Evolutionary conservation across 2,888 invertebrate species (phyloP), one percentile per base, ranked within the genome.

Genomic region (Megastigmus dorsalis): DNA sequence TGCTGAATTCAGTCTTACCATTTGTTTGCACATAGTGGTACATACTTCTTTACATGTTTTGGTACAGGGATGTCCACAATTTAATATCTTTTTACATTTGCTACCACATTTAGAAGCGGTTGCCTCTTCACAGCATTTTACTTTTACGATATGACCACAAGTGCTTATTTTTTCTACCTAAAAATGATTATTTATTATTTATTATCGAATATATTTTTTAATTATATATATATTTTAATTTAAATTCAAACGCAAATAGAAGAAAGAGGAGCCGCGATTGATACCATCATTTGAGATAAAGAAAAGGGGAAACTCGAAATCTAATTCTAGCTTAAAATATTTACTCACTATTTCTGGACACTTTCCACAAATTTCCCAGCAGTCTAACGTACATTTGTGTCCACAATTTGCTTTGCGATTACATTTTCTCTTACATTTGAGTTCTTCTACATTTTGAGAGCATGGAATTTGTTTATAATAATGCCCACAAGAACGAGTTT

Each of bases 401-500:
- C 43, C 62, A 20, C 70, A 70, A 3, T 3, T n/a, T 4, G n/a
- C n/a, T n/a, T n/a, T 10, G 7, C 33, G 38, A 1, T 30, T 52
- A 5, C 70, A 70, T 4, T 28, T 38, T 9, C 45, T 52, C 4
- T 15, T 0, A 18, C 70, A 70, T 13, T n/a, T 7, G 0, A 13
- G 2, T 10, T 70, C 54, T 20, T 70, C 70, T 2, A 70, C 33
- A 18, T 54, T 70, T 3, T 10, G 7, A 2, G 52, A 62, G 13
- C 70, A 70, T 7, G 3, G 1, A 4, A 43, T 23, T 15, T 41
- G 10, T 3, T 52, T 60, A 23, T 43, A 62, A n/a, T 23, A 30
- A 43, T 70, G 70, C 5, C 62, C 54, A 30, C 70, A 70, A 3
- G 54, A 62, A 10, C 70, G 70, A 1, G 15, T 52, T 33, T 70